Evolutionary conservation across 2,797 vertebrate genomes (phyloP).

Genomic region (Argyrosomus regius): DNA sequence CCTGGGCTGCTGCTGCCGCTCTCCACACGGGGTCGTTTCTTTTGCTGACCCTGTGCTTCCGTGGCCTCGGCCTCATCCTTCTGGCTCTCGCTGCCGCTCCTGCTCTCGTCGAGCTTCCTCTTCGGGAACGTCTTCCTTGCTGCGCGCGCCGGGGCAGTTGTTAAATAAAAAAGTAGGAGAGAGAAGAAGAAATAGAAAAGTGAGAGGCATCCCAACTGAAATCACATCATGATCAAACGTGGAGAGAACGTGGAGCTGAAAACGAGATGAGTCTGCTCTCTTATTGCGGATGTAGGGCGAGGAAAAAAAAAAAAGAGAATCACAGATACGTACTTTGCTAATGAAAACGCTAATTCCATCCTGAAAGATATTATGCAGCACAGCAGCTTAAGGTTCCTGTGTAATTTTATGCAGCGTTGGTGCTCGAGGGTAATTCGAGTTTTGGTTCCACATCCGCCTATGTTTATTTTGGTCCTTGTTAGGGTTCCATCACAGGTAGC

Average conservation of each 20-base stretch:
- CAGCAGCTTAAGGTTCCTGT: conserved; percentile 59
- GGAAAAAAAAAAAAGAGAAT: background rate
- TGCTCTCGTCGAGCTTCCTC: conserved; percentile 83
- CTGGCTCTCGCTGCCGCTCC: conserved; percentile 62
- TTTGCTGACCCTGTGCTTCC: conserved; percentile 65
- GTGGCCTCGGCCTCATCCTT: conserved; percentile 66
- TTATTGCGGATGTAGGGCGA: conserved; percentile 65
- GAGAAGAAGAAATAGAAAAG: background rate
- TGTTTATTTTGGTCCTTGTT: conserved; percentile 57
- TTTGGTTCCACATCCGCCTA: conserved; percentile 51
- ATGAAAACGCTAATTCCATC: conserved; percentile 77
- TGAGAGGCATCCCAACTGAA: conserved; percentile 50
- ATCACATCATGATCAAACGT: conserved; percentile 58
- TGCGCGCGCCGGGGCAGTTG: conserved; percentile 59
- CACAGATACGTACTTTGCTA: conserved; percentile 64
- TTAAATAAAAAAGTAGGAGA: conserved; percentile 33
- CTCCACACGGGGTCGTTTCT: conserved; percentile 73
- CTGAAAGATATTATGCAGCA: conserved; percentile 69
- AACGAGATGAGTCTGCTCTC: conserved; percentile 42
- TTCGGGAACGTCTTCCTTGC: conserved; percentile 93
- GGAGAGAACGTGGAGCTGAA: conserved; percentile 56
- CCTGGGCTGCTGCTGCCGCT: conserved; percentile 46
- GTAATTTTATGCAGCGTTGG: conserved; percentile 65
- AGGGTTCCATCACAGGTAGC: conserved; percentile 56
- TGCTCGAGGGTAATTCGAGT: conserved; percentile 60